phyloP scores from a whole-genome alignment of 2,113 vertebrate genomes.

The Corvus hawaiiensis region DNA sequence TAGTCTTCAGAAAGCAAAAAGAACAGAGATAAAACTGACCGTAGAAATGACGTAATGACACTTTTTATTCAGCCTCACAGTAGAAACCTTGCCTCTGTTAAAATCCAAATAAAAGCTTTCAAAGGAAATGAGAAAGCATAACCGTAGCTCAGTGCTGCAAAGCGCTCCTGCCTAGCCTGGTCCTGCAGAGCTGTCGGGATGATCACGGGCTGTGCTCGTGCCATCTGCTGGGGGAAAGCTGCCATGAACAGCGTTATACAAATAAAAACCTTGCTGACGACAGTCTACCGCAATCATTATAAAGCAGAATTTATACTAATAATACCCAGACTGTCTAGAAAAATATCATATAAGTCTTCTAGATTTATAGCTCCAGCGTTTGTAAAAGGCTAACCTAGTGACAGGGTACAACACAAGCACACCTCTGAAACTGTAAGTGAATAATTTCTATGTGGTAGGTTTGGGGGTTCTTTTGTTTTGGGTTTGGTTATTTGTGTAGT shows the following conservation, averaged over 20 bases:
- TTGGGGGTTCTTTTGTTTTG: not conserved
- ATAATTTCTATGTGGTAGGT: fast-evolving
- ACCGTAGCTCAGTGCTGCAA: not conserved
- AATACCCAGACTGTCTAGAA: not conserved
- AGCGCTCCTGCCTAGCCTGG: not conserved
- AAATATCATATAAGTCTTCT: not conserved
- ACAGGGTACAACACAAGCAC: not conserved
- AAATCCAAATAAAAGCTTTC: not conserved
- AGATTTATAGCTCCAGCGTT: not conserved
- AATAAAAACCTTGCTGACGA: not conserved
- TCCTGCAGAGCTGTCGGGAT: not conserved
- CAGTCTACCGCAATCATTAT: not conserved
- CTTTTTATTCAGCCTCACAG: not conserved
- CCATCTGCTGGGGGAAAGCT: slow-evolving; percentile 27
- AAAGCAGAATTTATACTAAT: not conserved
- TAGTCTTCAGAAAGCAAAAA: not conserved
- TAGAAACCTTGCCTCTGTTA: not conserved
- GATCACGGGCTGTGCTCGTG: not conserved
- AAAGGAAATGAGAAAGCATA: not conserved
- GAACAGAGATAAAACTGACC: not conserved
- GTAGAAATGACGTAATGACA: not conserved
- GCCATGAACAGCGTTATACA: not conserved
- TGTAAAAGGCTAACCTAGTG: not conserved
- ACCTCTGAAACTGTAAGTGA: not conserved
- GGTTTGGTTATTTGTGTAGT: no score